Evolutionary conservation across 2,113 vertebrate species (phyloP), one percentile per base, ranked within the genome.

Genomic region (Proteles cristata): DNA sequence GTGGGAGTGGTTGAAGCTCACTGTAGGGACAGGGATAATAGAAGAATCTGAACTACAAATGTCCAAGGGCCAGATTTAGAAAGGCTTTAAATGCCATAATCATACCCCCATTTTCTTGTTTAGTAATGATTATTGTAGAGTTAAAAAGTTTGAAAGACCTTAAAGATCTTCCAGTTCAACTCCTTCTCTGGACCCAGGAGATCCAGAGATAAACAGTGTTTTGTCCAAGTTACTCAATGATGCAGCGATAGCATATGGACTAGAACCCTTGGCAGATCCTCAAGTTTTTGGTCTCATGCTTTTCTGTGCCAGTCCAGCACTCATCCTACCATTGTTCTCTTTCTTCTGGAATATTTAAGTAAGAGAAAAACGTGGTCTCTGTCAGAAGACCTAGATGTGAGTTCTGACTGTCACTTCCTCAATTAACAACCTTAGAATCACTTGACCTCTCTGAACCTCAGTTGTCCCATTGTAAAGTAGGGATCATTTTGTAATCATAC

Each of bases 51-150:
- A 90, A 55, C 92, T 74, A 63, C 31, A 93, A 53, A 77, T 84
- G 4, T 82, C 15, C 3, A 23, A 48, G 17, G 6, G 39, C 55
- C 35, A 53, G 21, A 69, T 81, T 87, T 93, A 58, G 48, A 94
- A 90, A 93, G 82, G 50, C 55, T 55, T 96, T 94, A 35, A 96
- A 74, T 97, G 50, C 87, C 87, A 39, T 66, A 43, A 68, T 84
- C 84, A 25, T n/a, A 43, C 7, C 39, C 6, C n/a, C 11, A 33
- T 77, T 96, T 96, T 88, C 48, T 88, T 93, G 2, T 71, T 93
- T 86, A 91, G 31, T 93, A 73, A 55, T 71, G 95, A 53, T 26
- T 71, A 45, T 88, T 95, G 55, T 39, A 66, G 65, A 93, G n/a
- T 88, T 82, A 58, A 53, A 93, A 89, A 90, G 25, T 69, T 88